Evolutionary conservation across 2,113 vertebrate species (phyloP), one percentile per base, ranked within the genome.

Genomic region (Pedetes capensis): DNA sequence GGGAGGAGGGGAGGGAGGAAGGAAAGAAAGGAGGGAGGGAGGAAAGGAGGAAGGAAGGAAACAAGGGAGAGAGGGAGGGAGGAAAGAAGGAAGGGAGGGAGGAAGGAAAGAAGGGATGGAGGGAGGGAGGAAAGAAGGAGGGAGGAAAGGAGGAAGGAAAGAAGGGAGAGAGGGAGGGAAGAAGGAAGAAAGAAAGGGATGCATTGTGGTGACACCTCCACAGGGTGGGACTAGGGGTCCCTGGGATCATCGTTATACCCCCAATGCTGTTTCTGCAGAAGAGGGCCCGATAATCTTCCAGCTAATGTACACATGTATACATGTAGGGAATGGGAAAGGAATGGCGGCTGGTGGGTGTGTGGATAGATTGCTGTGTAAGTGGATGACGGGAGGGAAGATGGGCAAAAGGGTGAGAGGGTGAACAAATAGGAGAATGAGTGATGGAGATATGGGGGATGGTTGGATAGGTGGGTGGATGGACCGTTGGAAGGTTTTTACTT

Each of bases 201-300:
- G 6, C 27, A 1, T 2, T 0, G 18, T 32, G 47, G 51, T 9
- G 63, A 29, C 13, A 44, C 9, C 57, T 49, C 55, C 4, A 0
- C 12, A 37, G 9, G 75, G 57, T 44, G 34, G 44, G 75, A 18
- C 3, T 8, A 37, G 6, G 53, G 68, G 69, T 64, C 72, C 2
- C 20, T 6, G 72, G 89, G 10, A 16, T 74, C 42, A 10, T 1
- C 42, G n/a, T 20, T 6, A 3, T 32, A 0, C 63, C n/a, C 22
- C 18, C 37, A 39, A 0, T 8, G 29, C 37, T 66, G 42, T 9
- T 10, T 75, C 37, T 39, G 17, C 78, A 53, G 63, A 85, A 57
- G 84, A 44, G 39, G 0, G 5, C 13, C 39, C 27, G 59, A 4
- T 14, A 34, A 25, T 2, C 39, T 47, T 71, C 32, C 59, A 4